Evolutionary conservation across 1,140 invertebrate genomes (phyloP).

Genomic region (Pseudomyrmex sp.): DNA sequence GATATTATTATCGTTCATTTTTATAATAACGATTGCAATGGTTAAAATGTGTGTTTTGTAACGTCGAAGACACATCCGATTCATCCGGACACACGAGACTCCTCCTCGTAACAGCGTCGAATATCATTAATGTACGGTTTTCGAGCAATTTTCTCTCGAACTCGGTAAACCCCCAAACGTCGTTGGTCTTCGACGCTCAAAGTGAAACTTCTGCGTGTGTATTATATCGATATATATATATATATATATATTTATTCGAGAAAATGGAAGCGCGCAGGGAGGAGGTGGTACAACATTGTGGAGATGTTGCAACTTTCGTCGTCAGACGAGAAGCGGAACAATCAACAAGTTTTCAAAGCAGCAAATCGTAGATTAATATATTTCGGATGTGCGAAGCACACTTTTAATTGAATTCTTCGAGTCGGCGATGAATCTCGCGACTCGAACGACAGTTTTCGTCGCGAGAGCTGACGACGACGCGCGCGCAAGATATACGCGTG

Average conservation of each 20-base stretch:
- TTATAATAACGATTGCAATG: too few species aligned
- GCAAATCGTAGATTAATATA: neutral
- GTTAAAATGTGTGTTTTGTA: too few species aligned
- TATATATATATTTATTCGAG: constrained; percentile 18
- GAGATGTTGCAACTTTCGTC: neutral
- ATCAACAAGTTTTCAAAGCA: constrained; percentile 39
- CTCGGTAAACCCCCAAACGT: too few species aligned
- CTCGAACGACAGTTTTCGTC: neutral
- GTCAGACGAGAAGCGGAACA: neutral
- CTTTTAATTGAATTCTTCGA: neutral
- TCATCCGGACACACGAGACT: too few species aligned
- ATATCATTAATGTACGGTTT: too few species aligned
- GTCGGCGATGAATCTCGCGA: neutral
- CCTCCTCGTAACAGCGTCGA: too few species aligned
- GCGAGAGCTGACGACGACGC: constrained; percentile 29
- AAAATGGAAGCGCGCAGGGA: constrained; percentile 8
- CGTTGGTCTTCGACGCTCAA: too few species aligned
- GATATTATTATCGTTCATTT: too few species aligned
- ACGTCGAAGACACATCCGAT: too few species aligned
- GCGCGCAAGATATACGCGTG: neutral
- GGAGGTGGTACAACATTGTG: neutral
- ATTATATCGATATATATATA: too few species aligned
- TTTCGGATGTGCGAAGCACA: neutral
- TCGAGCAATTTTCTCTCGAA: too few species aligned
- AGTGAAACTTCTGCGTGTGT: too few species aligned